Evolutionary conservation across 2,888 invertebrate species (phyloP).

Genomic region (Hirtodrosophila alboralis): DNA sequence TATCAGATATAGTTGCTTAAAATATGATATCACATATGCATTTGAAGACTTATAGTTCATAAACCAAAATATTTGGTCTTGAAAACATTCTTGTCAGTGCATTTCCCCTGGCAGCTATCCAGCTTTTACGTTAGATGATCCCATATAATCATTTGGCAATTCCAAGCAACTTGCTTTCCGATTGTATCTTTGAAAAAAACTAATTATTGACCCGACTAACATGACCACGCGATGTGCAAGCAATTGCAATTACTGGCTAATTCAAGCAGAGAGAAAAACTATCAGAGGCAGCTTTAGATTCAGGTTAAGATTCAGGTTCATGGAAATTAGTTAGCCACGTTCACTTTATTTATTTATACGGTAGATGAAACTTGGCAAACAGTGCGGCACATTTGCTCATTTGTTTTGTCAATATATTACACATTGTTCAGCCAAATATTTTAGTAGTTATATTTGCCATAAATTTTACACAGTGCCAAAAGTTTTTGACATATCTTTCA

Average conservation of each 20-base stretch:
- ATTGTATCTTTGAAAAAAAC: slow-evolving; percentile 54
- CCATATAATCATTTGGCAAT: slow-evolving; percentile 75
- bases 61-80: slow-evolving; percentile 10
- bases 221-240: slow-evolving; percentile 76
- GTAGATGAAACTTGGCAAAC: slow-evolving; percentile 44
- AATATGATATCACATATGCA: slow-evolving; percentile 54
- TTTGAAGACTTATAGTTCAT: slow-evolving; percentile 22
- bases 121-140: slow-evolving; percentile 43
- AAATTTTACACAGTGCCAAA: slow-evolving; percentile 64
- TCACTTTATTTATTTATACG: slow-evolving; percentile 67
- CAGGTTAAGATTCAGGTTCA: neutral
- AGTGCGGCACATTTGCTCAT: slow-evolving; percentile 69
- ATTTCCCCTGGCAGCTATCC: slow-evolving; percentile 45
- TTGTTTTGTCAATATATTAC: slow-evolving; percentile 68
- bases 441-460: slow-evolving; percentile 43
- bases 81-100: slow-evolving; percentile 1
- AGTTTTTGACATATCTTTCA: slow-evolving; percentile 57
- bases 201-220: slow-evolving; percentile 73
- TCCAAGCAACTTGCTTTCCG: slow-evolving; percentile 72
- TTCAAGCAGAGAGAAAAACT: slow-evolving; percentile 1
- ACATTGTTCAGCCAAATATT: slow-evolving; percentile 49
- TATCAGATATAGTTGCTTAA: slow-evolving; percentile 1
- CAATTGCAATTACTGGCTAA: slow-evolving; percentile 60
- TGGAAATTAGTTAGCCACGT: slow-evolving; percentile 67
- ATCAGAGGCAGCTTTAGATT: neutral